These are phyloP conservation scores for Microcebus ravelobensis DNA, from an alignment of 2,113 vertebrate genomes.

Conservation along the genomic window DNA sequence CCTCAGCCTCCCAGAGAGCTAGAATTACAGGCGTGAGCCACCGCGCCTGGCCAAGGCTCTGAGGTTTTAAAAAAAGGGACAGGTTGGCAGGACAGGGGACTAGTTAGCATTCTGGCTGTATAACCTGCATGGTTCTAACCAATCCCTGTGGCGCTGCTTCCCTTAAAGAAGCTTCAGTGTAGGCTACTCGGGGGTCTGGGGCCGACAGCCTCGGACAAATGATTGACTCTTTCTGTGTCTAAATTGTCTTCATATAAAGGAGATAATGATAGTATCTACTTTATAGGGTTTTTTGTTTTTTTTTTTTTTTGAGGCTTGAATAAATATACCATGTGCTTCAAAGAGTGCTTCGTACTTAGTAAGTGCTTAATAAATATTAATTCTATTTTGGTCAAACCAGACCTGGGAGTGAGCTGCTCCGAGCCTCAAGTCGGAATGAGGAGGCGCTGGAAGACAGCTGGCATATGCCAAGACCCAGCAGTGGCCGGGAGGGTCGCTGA, in stretches of 20 bases:
- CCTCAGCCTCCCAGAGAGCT: too few relatives aligned
- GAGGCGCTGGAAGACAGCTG: neutral
- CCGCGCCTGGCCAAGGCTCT: neutral
- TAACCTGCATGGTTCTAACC: neutral
- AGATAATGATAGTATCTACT: neutral
- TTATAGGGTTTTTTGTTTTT: neutral
- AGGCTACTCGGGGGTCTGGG: neutral
- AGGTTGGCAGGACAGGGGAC: neutral
- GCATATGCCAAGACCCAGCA: neutral
- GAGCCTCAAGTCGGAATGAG: neutral
- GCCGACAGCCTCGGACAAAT: neutral
- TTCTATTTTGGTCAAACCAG: neutral
- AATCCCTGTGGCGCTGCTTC: neutral
- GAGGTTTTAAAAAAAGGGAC: neutral
- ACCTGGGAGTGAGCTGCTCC: neutral
- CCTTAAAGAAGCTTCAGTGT: neutral
- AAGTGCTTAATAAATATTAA: neutral
- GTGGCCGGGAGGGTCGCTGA: neutral
- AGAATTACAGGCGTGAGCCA: too few relatives aligned
- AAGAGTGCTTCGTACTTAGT: neutral
- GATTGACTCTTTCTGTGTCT: neutral
- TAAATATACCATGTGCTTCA: neutral
- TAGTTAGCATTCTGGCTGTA: neutral
- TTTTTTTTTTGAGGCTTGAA: neutral
- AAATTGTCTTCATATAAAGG: neutral